Evolutionary conservation across 2,888 invertebrate genomes (phyloP), one percentile per base, ranked within the genome.

Genomic region (Drosophila histrio): DNA sequence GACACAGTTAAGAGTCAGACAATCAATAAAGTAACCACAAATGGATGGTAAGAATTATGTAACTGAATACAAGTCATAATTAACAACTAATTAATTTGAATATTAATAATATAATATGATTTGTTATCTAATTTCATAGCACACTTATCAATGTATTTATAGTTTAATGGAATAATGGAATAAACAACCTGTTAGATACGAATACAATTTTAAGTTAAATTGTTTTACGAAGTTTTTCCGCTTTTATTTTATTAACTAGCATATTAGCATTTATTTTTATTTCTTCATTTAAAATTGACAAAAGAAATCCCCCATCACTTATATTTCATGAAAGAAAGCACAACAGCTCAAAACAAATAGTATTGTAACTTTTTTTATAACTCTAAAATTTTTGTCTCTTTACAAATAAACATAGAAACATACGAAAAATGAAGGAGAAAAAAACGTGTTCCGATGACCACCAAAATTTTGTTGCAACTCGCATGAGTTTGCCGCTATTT

Each of bases 401-500:
- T 7, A 41, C 9, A 26, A 38, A 28, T 17, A 28, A 1, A 28
- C 2, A 1, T 2, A 32, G 1, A 34, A 19, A 28, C 11, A 13
- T 17, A 0, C 6, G 0, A 21, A 54, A 43, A 7, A 66, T 72
- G 11, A 61, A 56, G 38, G 49, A 59, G 9, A 32, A 13, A 0
- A 76, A 79, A 30, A 17, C 52, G 1, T 39, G 53, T 0, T 52
- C 64, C 4, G 89, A 84, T 26, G 85, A 78, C 9, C 69, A 72
- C 0, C 71, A 85, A 59, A 71, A 66, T 52, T 83, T 88, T 22
- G 72, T 81, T 34, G 49, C 87, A 5, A 74, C 88, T 11, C 79
- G 76, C 11, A 76, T 90, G 70, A 76, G 74, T 24, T 47, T 90
- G 46, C 90, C 91, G 4, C 74, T 90, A 0, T 90, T 90, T 49